A percentile compares a stretch with the other conserved stretches of the same genome.
phyloP scores from a whole-genome alignment of 2,797 vertebrate species.

The Pipistrellus pygmaeus region DNA sequence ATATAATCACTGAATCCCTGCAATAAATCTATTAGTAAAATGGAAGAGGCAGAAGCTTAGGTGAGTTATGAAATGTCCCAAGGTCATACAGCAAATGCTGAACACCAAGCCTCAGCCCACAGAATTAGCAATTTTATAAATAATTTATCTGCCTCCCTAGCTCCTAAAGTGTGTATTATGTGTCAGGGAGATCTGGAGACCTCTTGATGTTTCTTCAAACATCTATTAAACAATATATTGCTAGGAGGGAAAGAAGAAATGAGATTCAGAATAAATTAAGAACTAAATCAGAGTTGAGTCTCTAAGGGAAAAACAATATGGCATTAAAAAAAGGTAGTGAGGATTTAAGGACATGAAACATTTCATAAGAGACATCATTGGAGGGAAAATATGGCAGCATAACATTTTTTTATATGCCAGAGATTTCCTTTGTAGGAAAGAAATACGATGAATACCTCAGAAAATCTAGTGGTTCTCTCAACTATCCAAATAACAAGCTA shows the following conservation, averaged over 20 bases:
- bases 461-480: slow-evolving; percentile 32
- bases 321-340: background rate
- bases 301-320: background rate
- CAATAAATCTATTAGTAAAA: slow-evolving; percentile 22
- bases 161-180: background rate
- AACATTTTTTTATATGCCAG: slow-evolving; percentile 31
- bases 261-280: slow-evolving; percentile 4
- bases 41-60: background rate
- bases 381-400: background rate
- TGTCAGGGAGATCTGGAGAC: background rate
- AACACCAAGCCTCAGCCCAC: background rate
- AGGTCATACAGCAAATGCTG: background rate
- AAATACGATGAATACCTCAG: background rate
- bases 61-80: background rate
- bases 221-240: background rate
- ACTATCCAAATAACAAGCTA: background rate
- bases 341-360: background rate
- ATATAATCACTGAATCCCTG: background rate
- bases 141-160: background rate
- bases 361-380: slow-evolving; percentile 46
- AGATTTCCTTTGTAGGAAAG: slow-evolving; percentile 31
- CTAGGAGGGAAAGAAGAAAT: background rate
- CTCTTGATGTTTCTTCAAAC: background rate
- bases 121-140: background rate
- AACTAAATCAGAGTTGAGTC: background rate